A percentile compares a stretch with the other conserved stretches of the same genome.
Conservation (phyloP, 1,140 invertebrate genomes). For the Hormaphis cornu region DNA sequence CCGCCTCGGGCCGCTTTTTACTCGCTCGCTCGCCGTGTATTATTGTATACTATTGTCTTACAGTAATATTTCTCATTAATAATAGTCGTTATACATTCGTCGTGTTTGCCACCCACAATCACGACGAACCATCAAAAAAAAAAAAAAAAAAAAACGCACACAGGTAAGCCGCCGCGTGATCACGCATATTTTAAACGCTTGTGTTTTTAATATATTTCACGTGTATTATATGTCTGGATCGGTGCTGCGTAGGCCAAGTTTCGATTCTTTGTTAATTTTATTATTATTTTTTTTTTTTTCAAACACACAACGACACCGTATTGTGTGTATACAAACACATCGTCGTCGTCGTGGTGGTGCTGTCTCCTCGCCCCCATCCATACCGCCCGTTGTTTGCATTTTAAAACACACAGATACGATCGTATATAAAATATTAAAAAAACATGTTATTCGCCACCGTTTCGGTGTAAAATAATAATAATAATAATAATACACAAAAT, state of each 20-base stretch:
- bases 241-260: background rate
- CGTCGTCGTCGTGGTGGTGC: too few species aligned
- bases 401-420: background rate
- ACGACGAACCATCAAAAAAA: too few species aligned
- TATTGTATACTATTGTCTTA: background rate
- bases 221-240: background rate
- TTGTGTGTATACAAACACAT: too few species aligned
- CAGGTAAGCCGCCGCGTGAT: background rate
- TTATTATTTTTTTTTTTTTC: background rate
- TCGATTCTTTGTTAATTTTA: slow-evolving; percentile 9
- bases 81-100: background rate
- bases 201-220: too few species aligned
- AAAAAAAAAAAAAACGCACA: too few species aligned
- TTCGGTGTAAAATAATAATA: too few species aligned
- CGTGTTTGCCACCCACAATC: background rate
- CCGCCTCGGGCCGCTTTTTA: background rate
- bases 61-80: background rate
- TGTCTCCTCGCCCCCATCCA: background rate
- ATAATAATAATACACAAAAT: background rate
- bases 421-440: too few species aligned
- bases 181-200: slow-evolving; percentile 1
- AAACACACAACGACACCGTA: background rate
- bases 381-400: background rate
- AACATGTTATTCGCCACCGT: background rate
- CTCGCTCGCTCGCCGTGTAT: background rate